Percentiles rank a stretch among this genome's conserved stretches.
These are phyloP conservation scores for Andricus grossulariae DNA, from an alignment of 1,140 invertebrate species.

Conservation along the genomic window DNA sequence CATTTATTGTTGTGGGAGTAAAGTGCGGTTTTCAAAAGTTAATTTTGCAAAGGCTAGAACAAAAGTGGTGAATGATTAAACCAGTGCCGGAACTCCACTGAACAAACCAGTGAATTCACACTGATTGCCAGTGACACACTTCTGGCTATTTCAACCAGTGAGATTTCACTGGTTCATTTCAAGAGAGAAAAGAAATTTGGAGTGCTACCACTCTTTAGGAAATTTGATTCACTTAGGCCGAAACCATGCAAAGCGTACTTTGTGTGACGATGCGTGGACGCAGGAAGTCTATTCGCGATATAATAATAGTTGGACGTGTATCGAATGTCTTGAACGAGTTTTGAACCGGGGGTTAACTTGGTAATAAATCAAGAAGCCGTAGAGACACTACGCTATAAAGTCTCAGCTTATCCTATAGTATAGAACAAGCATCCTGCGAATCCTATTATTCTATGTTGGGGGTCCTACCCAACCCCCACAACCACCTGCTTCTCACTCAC, in stretches of 20 bases:
- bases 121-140: no score
- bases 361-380: slow-evolving; percentile 74
- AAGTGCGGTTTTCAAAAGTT: no score
- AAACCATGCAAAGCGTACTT: slow-evolving; percentile 32
- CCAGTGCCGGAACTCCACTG: no score
- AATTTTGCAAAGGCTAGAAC: no score
- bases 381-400: slow-evolving; percentile 70
- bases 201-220: not conserved
- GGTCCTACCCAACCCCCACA: slow-evolving; percentile 48
- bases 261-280: slow-evolving; percentile 49
- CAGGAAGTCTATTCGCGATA: slow-evolving; percentile 59
- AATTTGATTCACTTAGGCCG: not conserved
- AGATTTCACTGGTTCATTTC: no score
- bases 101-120: no score
- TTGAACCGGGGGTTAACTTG: slow-evolving; percentile 68
- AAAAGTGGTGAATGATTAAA: no score
- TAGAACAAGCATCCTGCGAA: slow-evolving; percentile 59
- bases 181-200: no score
- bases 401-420: slow-evolving; percentile 55
- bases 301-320: slow-evolving; percentile 61
- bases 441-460: slow-evolving; percentile 69
- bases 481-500: slow-evolving; percentile 47
- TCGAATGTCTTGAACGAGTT: slow-evolving; percentile 64
- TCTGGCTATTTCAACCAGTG: no score
- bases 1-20: no score